Evolutionary conservation across 2,113 vertebrate genomes (phyloP).

Genomic region (Xiphophorus couchianus): DNA sequence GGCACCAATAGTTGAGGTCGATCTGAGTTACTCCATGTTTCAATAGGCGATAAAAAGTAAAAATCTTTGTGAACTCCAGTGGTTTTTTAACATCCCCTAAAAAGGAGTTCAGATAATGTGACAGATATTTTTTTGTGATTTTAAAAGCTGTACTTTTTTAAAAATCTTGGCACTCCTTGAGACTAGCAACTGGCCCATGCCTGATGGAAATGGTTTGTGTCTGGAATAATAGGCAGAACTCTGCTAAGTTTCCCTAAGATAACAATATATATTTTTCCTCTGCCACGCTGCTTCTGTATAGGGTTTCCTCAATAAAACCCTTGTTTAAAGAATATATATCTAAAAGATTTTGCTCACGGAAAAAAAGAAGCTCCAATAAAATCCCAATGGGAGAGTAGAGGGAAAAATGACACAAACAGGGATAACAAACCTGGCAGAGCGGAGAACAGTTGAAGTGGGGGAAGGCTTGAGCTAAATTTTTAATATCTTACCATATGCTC

Average conservation of each 20-base stretch:
- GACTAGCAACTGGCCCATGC: background rate
- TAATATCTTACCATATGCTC: constrained; percentile 70
- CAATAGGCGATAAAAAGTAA: too few species aligned
- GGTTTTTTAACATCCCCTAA: background rate
- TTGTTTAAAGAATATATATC: constrained; percentile 4
- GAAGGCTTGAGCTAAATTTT: constrained; percentile 63
- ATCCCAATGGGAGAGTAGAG: background rate
- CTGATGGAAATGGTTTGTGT: constrained; percentile 44
- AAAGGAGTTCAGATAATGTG: background rate
- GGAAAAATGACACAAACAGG: constrained; percentile 11
- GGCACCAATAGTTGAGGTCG: too few species aligned
- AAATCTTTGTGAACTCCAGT: background rate
- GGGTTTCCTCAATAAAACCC: constrained; percentile 23
- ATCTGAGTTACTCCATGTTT: too few species aligned
- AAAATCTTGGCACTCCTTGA: background rate
- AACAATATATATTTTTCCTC: constrained; percentile 15
- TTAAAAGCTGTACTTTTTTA: background rate
- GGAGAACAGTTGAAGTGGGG: constrained; percentile 42
- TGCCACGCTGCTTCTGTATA: constrained; percentile 11
- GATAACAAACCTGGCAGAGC: constrained; percentile 26
- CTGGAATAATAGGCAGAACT: constrained; percentile 37
- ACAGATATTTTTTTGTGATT: background rate
- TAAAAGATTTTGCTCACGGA: constrained; percentile 10
- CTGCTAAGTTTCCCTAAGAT: constrained; percentile 41
- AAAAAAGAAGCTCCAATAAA: background rate